Conservation (phyloP, 2,113 vertebrate species). For the Caretta caretta region DNA sequence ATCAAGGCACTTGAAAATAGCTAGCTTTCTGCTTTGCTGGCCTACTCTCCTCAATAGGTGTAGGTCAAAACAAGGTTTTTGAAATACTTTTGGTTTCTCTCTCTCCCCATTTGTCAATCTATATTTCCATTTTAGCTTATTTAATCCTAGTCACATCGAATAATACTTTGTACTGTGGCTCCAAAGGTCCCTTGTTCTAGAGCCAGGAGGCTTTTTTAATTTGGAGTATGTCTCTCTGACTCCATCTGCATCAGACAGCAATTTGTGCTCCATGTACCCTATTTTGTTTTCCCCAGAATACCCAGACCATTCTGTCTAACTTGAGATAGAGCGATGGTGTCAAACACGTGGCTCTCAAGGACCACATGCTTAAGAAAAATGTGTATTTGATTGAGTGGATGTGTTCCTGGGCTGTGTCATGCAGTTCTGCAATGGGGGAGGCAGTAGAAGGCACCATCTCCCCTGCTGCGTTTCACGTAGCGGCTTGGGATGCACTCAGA, state of each 20-base stretch:
- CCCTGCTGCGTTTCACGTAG: not conserved
- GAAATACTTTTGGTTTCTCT: not conserved
- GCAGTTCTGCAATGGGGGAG: not conserved
- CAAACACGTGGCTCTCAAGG: fast-evolving
- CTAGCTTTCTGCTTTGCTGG: not conserved
- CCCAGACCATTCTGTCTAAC: not conserved
- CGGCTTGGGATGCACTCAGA: fast-evolving
- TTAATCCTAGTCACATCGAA: not conserved
- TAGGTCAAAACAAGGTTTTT: not conserved
- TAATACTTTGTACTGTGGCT: not conserved
- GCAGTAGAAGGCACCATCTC: not conserved
- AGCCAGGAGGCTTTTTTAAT: not conserved
- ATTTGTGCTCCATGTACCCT: fast-evolving
- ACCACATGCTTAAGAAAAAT: fast-evolving
- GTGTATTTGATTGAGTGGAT: not conserved
- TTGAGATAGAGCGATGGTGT: fast-evolving
- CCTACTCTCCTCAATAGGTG: not conserved
- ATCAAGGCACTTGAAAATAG: not conserved
- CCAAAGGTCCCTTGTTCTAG: not conserved
- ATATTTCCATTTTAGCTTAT: not conserved
- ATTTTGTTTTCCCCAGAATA: fast-evolving
- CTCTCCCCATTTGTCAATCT: fast-evolving
- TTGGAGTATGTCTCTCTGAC: not conserved
- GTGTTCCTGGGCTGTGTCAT: not conserved
- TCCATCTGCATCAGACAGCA: not conserved